Base-by-base conservation (phyloP, 2,113 vertebrate species). In the Fregata magnificens region DNA sequence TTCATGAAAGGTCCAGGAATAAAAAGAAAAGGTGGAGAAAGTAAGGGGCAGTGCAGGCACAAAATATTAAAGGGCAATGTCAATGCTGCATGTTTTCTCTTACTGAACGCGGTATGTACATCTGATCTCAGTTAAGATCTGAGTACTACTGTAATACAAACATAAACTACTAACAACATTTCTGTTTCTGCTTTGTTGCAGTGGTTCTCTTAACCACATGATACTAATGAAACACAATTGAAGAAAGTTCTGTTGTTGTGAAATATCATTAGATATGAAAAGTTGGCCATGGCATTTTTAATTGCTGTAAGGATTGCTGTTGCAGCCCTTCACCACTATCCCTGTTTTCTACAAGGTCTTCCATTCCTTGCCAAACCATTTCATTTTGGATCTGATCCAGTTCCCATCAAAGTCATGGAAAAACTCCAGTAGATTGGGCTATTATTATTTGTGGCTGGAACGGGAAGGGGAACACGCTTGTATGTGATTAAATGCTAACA, bases 331-430 rank as follows among this genome's bases (percentile, higher is more conserved):
- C 63, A 63, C 58, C 66, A 31, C 84, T 42, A 24, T 55, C 56
- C 56, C 66, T 77, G 52, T 89, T 95, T 90, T 85, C 74, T 91
- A 6, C 74, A 93, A 63, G 32, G 71, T 74, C 82, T 93, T 91
- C 86, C 0, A 6, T 59, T 95, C 38, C 79, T 90, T 82, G 87
- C 95, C 89, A 95, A 88, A 71, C 67, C 85, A 83, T 82, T 96
- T 90, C 20, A 78, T 85, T 58, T 77, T 97, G 95, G 90, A 85
- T 71, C 38, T 0, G 0, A 71, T 94, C 87, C 96, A 92, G 42
- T 95, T 97, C 89, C 89, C 69, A 58, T 93, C 94, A 82, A 59
- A 95, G 72, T 61, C 11, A 76, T 70, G 91, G 82, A 93, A 93
- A 83, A 91, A 71, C 84, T 96, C 70, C 89, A 95, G 79, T 71